Base-by-base conservation (phyloP, 2,797 vertebrate genomes). In the Linurgus olivaceus region DNA sequence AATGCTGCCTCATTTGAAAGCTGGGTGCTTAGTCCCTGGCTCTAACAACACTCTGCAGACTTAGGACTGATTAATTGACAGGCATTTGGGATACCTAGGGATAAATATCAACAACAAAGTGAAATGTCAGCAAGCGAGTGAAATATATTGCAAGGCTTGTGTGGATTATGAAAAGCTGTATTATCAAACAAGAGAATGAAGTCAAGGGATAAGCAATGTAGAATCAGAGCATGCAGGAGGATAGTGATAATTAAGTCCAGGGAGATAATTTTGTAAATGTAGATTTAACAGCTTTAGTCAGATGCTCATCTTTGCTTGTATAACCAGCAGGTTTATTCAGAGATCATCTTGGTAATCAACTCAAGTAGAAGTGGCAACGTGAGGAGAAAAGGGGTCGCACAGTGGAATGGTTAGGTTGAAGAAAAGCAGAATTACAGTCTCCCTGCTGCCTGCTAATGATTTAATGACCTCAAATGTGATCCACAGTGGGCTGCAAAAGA, bases 41-140 rank as follows among this genome's bases (percentile, higher is more conserved):
- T 87, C 45, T 63, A 88, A 82, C 57, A 93, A 84, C 57, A 68
- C 52, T 85, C 50, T 45, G 42, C 57, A 74, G 63, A 76, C 31
- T 57, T 59, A 74, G 14, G 65, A 86, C 38, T 81, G 90, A 93
- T 77, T 89, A 95, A 92, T 33, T 90, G 91, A 90, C 52, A 87
- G 61, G 52, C 51, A 47, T 82, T 67, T 33, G 52, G 21, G 45
- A 82, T 85, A 93, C 15, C 37, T 62, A 10, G 74, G 18, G 63
- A 74, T 85, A 77, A 94, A 85, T 57, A 92, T 67, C 88, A 89
- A 91, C 71, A 85, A 62, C 57, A 13, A 73, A 91, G 50, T 21
- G 31, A 96, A 95, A 96, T 80, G 84, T 72, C 88, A 94, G 83
- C 18, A 20, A 75, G 67, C 5, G 50, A 88, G 51, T 52, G 59